A percentile compares a stretch with the other conserved stretches of the same genome.
Conservation (phyloP, 2,888 invertebrate species). For the Drosophila colorata region DNA sequence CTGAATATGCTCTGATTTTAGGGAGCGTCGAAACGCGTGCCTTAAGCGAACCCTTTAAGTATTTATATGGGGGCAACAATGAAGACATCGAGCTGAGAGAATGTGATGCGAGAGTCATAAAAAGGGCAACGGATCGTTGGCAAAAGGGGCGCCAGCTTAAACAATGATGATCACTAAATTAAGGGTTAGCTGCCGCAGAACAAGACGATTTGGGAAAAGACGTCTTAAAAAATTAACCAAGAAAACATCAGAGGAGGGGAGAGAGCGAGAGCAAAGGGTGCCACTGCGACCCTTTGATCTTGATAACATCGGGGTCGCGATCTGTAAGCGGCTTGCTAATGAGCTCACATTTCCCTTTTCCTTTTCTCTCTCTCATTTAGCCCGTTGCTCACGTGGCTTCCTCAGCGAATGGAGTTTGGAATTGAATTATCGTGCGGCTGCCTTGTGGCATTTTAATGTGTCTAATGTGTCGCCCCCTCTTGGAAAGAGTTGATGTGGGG, state of each 20-base stretch:
- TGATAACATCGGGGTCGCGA: conserved; percentile 65
- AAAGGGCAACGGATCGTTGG: conserved; percentile 32
- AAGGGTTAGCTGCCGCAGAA: conserved; percentile 65
- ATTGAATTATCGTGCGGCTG: conserved; percentile 68
- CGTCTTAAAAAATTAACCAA: conserved; percentile 48
- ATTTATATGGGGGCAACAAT: conserved; percentile 35
- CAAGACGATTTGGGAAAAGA: conserved; percentile 55
- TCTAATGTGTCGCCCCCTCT: conserved; percentile 68
- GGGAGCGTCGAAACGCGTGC: conserved; percentile 45
- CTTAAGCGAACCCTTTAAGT: conserved; percentile 49
- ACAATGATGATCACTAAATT: conserved; percentile 67
- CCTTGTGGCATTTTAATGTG: conserved; percentile 78
- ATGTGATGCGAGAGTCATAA: conserved; percentile 40
- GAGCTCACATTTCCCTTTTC: conserved; percentile 59
- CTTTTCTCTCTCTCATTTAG: not conserved
- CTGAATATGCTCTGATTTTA: conserved; percentile 68
- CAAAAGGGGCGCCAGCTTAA: conserved; percentile 39
- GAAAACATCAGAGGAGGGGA: conserved; percentile 16
- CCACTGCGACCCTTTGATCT: conserved; percentile 49
- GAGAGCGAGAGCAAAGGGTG: conserved; percentile 56
- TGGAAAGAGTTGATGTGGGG: conserved; percentile 66
- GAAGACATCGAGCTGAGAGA: conserved; percentile 28
- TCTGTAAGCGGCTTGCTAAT: conserved; percentile 71
- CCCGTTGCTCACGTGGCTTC: conserved; percentile 48
- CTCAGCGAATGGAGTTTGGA: conserved; percentile 46